These are phyloP conservation scores for Leptinotarsa lineolata DNA, from an alignment of 1,140 invertebrate species.

Conservation along the genomic window DNA sequence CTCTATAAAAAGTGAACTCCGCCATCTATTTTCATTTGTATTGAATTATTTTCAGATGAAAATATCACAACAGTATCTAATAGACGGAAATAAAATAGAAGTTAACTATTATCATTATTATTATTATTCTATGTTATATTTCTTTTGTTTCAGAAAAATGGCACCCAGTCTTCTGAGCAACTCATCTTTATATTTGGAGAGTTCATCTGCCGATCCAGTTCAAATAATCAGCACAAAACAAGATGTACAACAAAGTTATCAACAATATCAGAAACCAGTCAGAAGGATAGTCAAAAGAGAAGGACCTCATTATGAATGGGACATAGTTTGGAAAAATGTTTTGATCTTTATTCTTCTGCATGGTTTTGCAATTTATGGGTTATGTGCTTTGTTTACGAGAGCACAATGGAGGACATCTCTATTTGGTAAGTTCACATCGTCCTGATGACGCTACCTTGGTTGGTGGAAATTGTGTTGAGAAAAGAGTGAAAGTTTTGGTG, in stretches of 20 bases:
- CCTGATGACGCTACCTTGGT: too few relatives aligned
- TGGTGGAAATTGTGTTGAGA: too few relatives aligned
- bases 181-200: conserved; percentile 28
- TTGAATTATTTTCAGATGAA: too few relatives aligned
- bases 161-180: conserved; percentile 50
- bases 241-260: conserved; percentile 23
- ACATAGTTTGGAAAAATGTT: conserved; percentile 40
- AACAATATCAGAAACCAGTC: conserved; percentile 31
- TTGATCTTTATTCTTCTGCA: conserved; percentile 37
- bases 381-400: conserved; percentile 25
- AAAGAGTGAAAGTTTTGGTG: too few relatives aligned
- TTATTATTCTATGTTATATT: neutral
- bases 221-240: conserved; percentile 36
- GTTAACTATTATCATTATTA: too few relatives aligned
- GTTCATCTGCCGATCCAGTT: conserved; percentile 49
- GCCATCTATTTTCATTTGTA: too few relatives aligned
- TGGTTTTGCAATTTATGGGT: conserved; percentile 32
- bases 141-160: conserved; percentile 37
- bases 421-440: conserved; percentile 27
- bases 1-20: too few relatives aligned
- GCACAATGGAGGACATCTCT: conserved; percentile 23
- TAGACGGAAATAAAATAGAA: too few relatives aligned
- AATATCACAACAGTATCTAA: too few relatives aligned
- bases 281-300: conserved; percentile 30
- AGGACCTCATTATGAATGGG: conserved; percentile 41